phyloP scores from a whole-genome alignment of 2,888 invertebrate species.

The Labia minor region DNA sequence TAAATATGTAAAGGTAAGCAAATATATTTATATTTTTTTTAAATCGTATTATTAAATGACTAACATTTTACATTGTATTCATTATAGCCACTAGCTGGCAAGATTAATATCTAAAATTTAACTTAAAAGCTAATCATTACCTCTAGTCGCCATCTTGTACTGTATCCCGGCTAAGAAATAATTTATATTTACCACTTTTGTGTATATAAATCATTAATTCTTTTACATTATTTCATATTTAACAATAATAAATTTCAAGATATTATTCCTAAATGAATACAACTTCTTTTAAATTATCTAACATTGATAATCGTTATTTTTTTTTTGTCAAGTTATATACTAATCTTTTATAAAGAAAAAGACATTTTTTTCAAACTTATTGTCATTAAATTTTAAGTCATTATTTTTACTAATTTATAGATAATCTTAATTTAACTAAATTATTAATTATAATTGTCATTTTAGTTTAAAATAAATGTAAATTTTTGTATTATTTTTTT shows the following conservation, averaged over 20 bases:
- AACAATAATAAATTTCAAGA: too few relatives aligned
- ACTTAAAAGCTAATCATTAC: constrained; percentile 23
- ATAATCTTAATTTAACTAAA: background rate
- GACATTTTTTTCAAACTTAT: background rate
- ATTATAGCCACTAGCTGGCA: background rate
- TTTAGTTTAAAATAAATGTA: background rate
- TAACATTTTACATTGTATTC: constrained; percentile 20
- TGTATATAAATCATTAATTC: background rate
- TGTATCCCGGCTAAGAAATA: constrained; percentile 27
- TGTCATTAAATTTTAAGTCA: background rate
- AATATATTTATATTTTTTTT: background rate
- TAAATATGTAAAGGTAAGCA: constrained; percentile 24
- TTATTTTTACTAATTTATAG: background rate
- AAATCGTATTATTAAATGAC: constrained; percentile 15
- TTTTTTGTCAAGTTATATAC: too few relatives aligned
- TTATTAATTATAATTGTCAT: background rate
- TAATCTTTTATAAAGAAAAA: background rate
- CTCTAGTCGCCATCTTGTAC: constrained; percentile 27
- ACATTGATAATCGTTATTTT: too few relatives aligned
- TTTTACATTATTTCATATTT: too few relatives aligned
- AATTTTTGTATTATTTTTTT: background rate
- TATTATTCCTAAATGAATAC: too few relatives aligned
- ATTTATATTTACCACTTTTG: constrained; percentile 21
- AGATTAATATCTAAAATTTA: background rate
- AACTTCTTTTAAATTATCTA: too few relatives aligned